Evolutionary conservation across 2,888 invertebrate genomes (phyloP).

Genomic region (Eupithecia centaureata): DNA sequence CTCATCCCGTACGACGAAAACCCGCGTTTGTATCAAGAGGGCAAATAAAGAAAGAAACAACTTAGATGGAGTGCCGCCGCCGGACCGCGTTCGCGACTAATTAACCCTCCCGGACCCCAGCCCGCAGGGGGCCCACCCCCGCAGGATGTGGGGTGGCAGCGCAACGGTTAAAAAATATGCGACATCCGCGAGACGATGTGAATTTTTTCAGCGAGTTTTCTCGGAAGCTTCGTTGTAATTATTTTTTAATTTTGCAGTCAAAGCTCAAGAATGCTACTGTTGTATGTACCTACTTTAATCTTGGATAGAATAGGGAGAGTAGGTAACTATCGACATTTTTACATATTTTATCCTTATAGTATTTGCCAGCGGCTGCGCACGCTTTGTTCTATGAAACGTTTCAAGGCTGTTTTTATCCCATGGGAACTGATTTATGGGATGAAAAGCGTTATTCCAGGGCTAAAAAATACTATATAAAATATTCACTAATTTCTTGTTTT

Average conservation of each 20-base stretch:
- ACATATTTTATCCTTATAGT: too few relatives aligned
- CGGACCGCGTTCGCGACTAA: conserved; percentile 82
- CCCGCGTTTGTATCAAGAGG: conserved; percentile 81
- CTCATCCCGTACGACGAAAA: conserved; percentile 45
- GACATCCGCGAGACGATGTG: conserved; percentile 64
- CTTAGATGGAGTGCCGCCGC: conserved; percentile 76
- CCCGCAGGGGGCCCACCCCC: conserved; percentile 49
- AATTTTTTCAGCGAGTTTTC: conserved; percentile 60
- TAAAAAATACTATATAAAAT: too few relatives aligned
- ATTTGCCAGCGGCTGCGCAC: too few relatives aligned
- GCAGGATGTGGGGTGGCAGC: conserved; percentile 44
- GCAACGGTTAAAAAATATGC: conserved; percentile 72
- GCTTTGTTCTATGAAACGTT: too few relatives aligned
- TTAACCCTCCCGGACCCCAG: conserved; percentile 68
- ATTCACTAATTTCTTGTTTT: too few relatives aligned
- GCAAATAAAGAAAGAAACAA: conserved; percentile 83
- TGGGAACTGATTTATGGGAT: too few relatives aligned
- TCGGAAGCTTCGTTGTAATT: conserved; percentile 16
- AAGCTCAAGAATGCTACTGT: not conserved
- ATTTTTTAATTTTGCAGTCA: conserved; percentile 14
- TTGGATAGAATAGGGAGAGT: not conserved
- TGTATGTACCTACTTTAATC: too few relatives aligned
- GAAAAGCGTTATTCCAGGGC: too few relatives aligned
- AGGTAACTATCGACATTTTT: too few relatives aligned
- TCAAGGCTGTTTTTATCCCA: too few relatives aligned